Percentiles rank a stretch among this genome's conserved stretches.
Conservation (phyloP, 1,140 invertebrate genomes). For the Cataglyphis hispanica region DNA sequence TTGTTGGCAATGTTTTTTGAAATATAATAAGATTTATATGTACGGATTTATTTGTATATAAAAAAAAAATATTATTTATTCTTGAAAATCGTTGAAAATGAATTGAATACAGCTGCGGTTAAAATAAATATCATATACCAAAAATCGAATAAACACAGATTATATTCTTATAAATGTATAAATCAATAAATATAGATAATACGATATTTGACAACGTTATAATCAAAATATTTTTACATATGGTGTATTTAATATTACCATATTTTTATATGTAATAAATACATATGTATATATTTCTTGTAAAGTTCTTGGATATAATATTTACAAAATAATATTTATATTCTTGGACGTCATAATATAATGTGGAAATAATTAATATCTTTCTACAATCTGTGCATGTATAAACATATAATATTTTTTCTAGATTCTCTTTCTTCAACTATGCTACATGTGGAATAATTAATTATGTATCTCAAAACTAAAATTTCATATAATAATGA, state of each 20-base stretch:
- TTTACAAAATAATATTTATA: slow-evolving; percentile 12
- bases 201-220: not conserved
- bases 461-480: not conserved
- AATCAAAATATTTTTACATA: slow-evolving; percentile 25
- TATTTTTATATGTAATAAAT: too few relatives aligned
- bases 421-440: not conserved
- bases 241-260: not conserved
- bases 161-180: slow-evolving; percentile 19
- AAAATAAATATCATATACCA: slow-evolving; percentile 10
- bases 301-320: not conserved
- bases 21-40: too few relatives aligned
- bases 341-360: slow-evolving; percentile 8
- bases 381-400: not conserved
- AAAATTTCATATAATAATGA: slow-evolving; percentile 8
- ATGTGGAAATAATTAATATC: slow-evolving; percentile 30
- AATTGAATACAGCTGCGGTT: not conserved
- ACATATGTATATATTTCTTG: too few relatives aligned
- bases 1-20: too few relatives aligned
- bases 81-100: not conserved
- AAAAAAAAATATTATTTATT: not conserved
- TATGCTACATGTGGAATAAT: not conserved
- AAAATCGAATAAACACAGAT: not conserved
- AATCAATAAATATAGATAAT: not conserved
- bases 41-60: not conserved
- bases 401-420: slow-evolving; percentile 3